Percentiles rank a stretch among this genome's conserved stretches.
phyloP scores from a whole-genome alignment of 2,888 invertebrate genomes.

The Epiblema foenella region DNA sequence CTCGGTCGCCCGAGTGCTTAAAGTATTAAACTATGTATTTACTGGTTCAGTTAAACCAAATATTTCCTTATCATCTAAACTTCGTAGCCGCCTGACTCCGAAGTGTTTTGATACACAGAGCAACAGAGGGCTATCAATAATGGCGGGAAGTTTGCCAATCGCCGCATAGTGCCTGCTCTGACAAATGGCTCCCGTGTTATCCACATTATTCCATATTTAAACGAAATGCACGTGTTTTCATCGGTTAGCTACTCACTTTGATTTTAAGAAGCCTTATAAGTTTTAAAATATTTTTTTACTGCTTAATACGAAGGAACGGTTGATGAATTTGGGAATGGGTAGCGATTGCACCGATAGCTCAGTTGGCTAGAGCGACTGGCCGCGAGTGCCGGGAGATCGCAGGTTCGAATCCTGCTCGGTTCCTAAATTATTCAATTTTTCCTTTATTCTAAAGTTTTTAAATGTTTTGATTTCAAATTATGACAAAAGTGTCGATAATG shows the following conservation, averaged over 20 bases:
- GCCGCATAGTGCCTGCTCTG: conserved; percentile 9
- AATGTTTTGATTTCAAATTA: too few relatives aligned
- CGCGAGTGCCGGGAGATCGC: too few relatives aligned
- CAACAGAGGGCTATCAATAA: conserved; percentile 21
- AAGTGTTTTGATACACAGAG: conserved; percentile 8
- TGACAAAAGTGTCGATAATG: too few relatives aligned
- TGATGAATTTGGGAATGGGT: too few relatives aligned
- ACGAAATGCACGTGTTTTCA: not conserved
- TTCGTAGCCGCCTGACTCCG: conserved; percentile 3
- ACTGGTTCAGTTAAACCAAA: not conserved
- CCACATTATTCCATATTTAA: conserved; percentile 1
- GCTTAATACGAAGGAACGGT: too few relatives aligned
- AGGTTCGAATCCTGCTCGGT: too few relatives aligned
- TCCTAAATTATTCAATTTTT: too few relatives aligned
- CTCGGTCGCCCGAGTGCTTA: not conserved
- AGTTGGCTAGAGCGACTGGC: too few relatives aligned
- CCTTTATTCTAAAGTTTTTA: too few relatives aligned
- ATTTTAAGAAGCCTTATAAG: too few relatives aligned
- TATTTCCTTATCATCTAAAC: not conserved
- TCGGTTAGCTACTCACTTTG: not conserved
- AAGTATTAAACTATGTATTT: not conserved
- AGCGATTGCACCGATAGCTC: too few relatives aligned
- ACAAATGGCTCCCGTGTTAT: conserved; percentile 14
- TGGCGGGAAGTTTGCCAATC: conserved; percentile 16
- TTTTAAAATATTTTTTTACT: too few relatives aligned